Evolutionary conservation across 2,888 invertebrate species (phyloP).

Genomic region (Cyrtodaria siliqua): DNA sequence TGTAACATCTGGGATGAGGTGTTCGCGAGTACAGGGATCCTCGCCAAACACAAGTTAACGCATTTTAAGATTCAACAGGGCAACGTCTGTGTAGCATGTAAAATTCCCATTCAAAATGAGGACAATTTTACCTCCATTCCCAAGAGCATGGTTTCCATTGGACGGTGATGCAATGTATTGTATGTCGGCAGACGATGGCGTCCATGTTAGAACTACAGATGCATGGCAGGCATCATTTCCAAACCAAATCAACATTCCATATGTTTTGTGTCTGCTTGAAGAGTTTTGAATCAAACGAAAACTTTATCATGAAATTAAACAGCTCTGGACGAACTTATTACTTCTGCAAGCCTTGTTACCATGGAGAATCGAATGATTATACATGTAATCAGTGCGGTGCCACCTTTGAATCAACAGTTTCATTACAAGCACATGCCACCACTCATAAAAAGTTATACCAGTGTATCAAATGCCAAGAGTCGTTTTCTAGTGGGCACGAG

Average conservation of each 20-base stretch:
- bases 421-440: conserved; percentile 86
- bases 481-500: conserved; percentile 89
- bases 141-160: conserved; percentile 89
- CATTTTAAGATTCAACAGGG: conserved; percentile 93
- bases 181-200: conserved; percentile 96
- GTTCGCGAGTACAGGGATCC: conserved; percentile 90
- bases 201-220: conserved; percentile 95
- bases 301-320: conserved; percentile 85
- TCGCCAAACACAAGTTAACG: conserved; percentile 96
- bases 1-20: conserved; percentile 98
- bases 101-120: conserved; percentile 91
- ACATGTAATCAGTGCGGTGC: conserved; percentile 87
- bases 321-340: conserved; percentile 87
- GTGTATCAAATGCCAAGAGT: too few relatives aligned
- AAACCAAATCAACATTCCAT: conserved; percentile 77
- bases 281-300: conserved; percentile 83
- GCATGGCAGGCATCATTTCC: conserved; percentile 93
- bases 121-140: conserved; percentile 93
- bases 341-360: conserved; percentile 92
- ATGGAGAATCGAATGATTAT: conserved; percentile 83
- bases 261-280: conserved; percentile 87
- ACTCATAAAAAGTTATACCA: conserved; percentile 84
- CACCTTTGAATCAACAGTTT: conserved; percentile 87
- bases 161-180: conserved; percentile 91
- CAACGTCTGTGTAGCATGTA: conserved; percentile 94